Conservation (phyloP, 2,797 vertebrate genomes). For the Pristis pectinata region DNA sequence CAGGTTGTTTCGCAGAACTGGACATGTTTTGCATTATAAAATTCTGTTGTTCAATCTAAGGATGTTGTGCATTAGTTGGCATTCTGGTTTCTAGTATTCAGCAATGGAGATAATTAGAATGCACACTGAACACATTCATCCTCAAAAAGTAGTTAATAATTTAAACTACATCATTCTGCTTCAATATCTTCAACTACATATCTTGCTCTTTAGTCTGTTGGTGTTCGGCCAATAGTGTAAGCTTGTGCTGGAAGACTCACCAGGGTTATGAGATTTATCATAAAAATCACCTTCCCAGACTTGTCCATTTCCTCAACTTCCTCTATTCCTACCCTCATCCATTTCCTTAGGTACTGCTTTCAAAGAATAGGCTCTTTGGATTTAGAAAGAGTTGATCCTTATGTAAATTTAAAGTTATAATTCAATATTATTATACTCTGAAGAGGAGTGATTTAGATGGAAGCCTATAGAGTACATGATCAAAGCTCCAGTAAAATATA, state of each 20-base stretch:
- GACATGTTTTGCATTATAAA: neutral
- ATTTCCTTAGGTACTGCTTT: neutral
- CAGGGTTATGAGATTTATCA: neutral
- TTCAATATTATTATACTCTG: neutral
- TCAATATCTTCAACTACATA: neutral
- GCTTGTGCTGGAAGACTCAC: neutral
- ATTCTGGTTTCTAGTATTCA: neutral
- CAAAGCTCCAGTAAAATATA: neutral
- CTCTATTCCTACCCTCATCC: too few relatives aligned
- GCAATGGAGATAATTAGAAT: neutral
- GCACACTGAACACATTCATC: neutral
- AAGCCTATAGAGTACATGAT: neutral
- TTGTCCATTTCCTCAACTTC: neutral
- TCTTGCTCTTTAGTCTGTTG: neutral
- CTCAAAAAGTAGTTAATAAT: neutral
- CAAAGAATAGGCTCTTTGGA: neutral
- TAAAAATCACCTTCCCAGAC: neutral
- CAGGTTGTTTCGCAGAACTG: too few relatives aligned
- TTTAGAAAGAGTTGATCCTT: neutral
- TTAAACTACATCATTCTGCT: neutral
- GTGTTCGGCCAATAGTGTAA: neutral
- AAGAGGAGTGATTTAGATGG: neutral
- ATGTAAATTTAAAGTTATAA: neutral
- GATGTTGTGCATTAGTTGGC: neutral
- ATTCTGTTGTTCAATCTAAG: neutral